A percentile compares a stretch with the other conserved stretches of the same genome.
phyloP scores from a whole-genome alignment of 2,888 invertebrate genomes.

The Rutpela maculata region DNA sequence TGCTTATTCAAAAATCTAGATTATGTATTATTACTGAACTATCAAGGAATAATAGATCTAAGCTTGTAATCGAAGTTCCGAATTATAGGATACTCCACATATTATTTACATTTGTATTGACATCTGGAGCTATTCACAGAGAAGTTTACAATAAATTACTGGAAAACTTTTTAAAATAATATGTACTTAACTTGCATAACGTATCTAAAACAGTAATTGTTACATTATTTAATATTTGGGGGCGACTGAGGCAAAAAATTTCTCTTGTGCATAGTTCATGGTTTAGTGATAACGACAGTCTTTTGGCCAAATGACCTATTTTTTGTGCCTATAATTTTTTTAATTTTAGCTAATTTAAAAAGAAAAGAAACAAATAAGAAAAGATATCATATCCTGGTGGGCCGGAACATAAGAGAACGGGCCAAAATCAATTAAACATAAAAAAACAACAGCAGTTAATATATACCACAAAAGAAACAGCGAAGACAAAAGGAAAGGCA shows the following conservation, averaged over 20 bases:
- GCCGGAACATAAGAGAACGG: too few relatives aligned
- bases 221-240: conserved; percentile 11
- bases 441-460: too few relatives aligned
- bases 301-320: too few relatives aligned
- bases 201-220: conserved; percentile 20
- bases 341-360: too few relatives aligned
- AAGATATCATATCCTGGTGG: too few relatives aligned
- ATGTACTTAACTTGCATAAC: conserved; percentile 20
- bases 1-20: background rate
- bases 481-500: too few relatives aligned
- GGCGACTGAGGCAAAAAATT: background rate
- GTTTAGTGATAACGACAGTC: too few relatives aligned
- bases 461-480: too few relatives aligned
- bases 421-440: too few relatives aligned
- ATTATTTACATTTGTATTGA: conserved; percentile 8
- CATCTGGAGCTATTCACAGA: conserved; percentile 8
- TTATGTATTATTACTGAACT: background rate
- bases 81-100: background rate
- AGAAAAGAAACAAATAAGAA: too few relatives aligned
- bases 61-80: background rate
- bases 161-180: conserved; percentile 18
- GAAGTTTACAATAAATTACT: conserved; percentile 12
- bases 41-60: background rate
- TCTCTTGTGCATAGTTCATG: too few relatives aligned
- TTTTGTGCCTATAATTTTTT: too few relatives aligned